Percentiles rank a stretch among this genome's conserved stretches.
Conservation (phyloP, 2,888 invertebrate genomes). For the Notodonta dromedarius region DNA sequence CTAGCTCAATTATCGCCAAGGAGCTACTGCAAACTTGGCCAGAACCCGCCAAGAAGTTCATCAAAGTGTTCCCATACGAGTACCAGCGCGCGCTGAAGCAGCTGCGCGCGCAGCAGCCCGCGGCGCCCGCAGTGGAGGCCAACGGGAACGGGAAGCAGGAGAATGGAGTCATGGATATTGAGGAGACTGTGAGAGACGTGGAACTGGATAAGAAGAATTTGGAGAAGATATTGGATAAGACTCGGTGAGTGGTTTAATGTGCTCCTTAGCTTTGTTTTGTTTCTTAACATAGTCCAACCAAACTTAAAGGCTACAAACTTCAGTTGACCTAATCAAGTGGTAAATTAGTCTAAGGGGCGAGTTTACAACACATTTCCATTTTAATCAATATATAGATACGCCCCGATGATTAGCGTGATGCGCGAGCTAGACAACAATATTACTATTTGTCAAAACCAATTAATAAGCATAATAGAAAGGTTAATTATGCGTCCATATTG, state of each 20-base stretch:
- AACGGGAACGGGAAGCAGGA: conserved; percentile 57
- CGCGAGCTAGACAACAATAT: too few relatives aligned
- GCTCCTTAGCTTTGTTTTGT: too few relatives aligned
- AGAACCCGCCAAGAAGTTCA: conserved; percentile 89
- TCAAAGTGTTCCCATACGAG: conserved; percentile 99
- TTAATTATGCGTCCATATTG: too few relatives aligned
- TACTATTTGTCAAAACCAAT: too few relatives aligned
- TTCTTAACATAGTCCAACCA: too few relatives aligned
- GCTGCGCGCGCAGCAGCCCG: conserved; percentile 61
- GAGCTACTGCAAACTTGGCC: conserved; percentile 93
- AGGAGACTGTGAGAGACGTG: conserved; percentile 93
- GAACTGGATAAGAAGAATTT: conserved; percentile 91
- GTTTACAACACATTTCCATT: too few relatives aligned
- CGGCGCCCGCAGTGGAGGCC: conserved; percentile 49
- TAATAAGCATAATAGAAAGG: too few relatives aligned
- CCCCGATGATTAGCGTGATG: too few relatives aligned
- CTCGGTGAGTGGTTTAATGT: conserved; percentile 71
- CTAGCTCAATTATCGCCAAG: conserved; percentile 90
- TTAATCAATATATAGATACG: too few relatives aligned
- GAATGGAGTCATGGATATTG: conserved; percentile 89
- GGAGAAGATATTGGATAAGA: conserved; percentile 92
- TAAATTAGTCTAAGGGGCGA: too few relatives aligned
- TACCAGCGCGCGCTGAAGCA: conserved; percentile 95
- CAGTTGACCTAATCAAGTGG: too few relatives aligned
- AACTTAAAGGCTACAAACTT: too few relatives aligned